Base-by-base conservation (phyloP, 2,888 invertebrate species). In the Nebria brevicollis region DNA sequence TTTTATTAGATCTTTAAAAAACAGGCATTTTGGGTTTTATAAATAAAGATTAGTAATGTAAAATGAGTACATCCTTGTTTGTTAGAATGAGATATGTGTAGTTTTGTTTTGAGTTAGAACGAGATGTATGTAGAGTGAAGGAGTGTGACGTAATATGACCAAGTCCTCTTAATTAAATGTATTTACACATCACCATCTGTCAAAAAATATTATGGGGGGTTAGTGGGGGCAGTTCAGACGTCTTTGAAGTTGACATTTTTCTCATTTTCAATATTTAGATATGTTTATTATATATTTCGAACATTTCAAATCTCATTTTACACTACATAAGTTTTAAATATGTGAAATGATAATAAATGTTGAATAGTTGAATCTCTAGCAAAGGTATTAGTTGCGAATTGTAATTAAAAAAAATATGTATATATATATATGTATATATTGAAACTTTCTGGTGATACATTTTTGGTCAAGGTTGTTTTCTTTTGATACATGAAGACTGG, bases 401-500 rank as follows among this genome's bases (percentile, higher is more conserved):
- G 2, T 25, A 66, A n/a, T 25, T 54, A 64, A 42, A 75, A 74
- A 75, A 73, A 15, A 74, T 74, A 75, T 72, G 75, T 75, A 20
- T 20, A 20, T 20, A 20, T 20, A 20, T 20, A 1, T 20, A 20
- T 20, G 20, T 20, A 75, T 43, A 43, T 15, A 75, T n/a, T 72
- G 25, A 66, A 66, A 66, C 66, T 65, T 8, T 72, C 11, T 73
- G 26, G 5, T 41, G 41, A 41, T 73, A 73, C 13, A 73, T 73
- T 11, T 73, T 25, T 70, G 70, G 75, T 75, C 75, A 80, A 75
- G 80, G 80, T 75, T 75, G 75, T 26, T 15, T 41, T 72, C 70
- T 43, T 72, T 70, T 74, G 65, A 80, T 70, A 66, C 74, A 75
- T 80, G 80, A 80, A 70, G 75, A 80, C 75, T 80, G 80, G 80